Evolutionary conservation across 2,113 vertebrate species (phyloP).

Genomic region (Physeter macrocephalus): DNA sequence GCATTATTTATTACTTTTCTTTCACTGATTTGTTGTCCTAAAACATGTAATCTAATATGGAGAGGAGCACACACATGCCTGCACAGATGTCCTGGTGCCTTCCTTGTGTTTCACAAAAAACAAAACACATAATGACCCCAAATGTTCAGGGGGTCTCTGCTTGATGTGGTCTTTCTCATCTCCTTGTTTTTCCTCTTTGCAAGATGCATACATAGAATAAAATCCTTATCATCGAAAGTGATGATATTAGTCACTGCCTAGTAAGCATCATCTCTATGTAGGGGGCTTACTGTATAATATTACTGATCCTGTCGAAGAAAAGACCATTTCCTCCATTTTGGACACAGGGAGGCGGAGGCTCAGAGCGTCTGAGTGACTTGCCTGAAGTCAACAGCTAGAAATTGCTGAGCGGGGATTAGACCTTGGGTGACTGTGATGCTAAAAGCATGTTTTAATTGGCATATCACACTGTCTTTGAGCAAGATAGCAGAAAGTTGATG

Average conservation of each 20-base stretch:
- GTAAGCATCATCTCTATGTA: not conserved
- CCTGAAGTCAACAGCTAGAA: not conserved
- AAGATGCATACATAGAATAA: not conserved
- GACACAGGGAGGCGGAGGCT: too few species aligned
- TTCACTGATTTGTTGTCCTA: conserved; percentile 81
- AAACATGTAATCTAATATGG: conserved; percentile 82
- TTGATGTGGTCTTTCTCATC: not conserved
- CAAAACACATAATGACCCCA: not conserved
- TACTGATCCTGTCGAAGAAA: not conserved
- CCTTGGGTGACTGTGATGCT: not conserved
- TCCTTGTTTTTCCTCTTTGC: not conserved
- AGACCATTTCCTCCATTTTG: too few species aligned
- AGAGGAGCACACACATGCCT: conserved; percentile 61
- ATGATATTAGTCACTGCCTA: fast-evolving
- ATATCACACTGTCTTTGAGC: not conserved
- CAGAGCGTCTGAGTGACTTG: not conserved
- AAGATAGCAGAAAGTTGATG: fast-evolving
- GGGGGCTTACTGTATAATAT: not conserved
- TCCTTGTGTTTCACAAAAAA: not conserved
- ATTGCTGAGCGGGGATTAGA: not conserved
- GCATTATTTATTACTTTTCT: conserved; percentile 85
- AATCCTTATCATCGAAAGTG: not conserved
- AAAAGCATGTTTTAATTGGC: not conserved
- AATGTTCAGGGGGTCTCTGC: not conserved
- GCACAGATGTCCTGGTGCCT: conserved; percentile 57